Base-by-base conservation (phyloP, 2,113 vertebrate genomes). In the Centropristis striata region DNA sequence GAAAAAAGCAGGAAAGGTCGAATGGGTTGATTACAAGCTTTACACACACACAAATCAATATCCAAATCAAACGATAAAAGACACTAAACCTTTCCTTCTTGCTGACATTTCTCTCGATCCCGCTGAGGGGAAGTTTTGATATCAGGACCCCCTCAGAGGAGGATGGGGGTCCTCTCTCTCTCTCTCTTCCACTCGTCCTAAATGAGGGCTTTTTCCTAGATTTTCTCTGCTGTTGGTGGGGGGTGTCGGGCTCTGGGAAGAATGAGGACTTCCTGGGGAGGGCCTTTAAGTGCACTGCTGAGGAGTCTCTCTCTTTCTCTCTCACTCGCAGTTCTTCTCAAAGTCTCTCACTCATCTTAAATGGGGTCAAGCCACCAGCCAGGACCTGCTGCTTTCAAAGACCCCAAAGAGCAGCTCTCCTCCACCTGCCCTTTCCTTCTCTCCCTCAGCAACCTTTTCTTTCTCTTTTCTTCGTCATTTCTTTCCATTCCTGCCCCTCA, bases 341-440 rank as follows among this genome's bases (percentile, higher is more conserved):
- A 54, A 53, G 65, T 84, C 84, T 83, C 84, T 90, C 90, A 67
- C 88, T 90, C 93, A 80, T 93, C 93, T 89, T 93, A 94, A 96
- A 96, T 94, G 92, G 95, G 95, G 93, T 95, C 93, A 84, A 90
- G 91, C 92, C 78, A 91, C 75, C 92, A 90, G 91, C 90, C 92
- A 79, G 90, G 88, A 88, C 90, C 90, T 81, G 78, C 36, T 41
- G 77, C 83, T 96, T 97, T 96, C 96, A 96, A 95, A 96, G 94
- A 90, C 72, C 82, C 39, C 23, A 87, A 87, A 88, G 82, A 89
- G 82, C 86, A 86, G 66, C 75, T 66, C 86, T 55, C 74, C 75
- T 90, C 81, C 85, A 73, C 85, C 91, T 95, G 92, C 86, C 94
- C 92, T 94, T 96, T 92, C 87, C 85, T 42, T 46, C 64, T 53